Evolutionary conservation across 2,113 vertebrate species (phyloP).

Genomic region (Dermatemys mawii): DNA sequence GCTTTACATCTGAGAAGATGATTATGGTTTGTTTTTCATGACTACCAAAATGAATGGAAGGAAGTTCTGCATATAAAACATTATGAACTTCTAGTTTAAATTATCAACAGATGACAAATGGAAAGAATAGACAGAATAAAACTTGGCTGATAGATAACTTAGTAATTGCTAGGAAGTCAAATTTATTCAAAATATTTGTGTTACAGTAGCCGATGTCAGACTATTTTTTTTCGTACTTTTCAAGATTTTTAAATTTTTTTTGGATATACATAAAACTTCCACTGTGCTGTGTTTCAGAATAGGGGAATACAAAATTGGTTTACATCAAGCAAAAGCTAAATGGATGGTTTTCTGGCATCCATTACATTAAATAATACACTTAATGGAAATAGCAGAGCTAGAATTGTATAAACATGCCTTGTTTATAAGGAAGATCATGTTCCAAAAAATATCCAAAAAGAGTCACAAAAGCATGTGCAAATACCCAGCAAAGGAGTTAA

Average conservation of each 20-base stretch:
- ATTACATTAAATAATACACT: neutral
- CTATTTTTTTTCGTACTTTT: neutral
- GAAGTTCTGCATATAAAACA: neutral
- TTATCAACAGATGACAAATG: neutral
- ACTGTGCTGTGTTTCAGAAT: neutral
- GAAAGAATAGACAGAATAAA: neutral
- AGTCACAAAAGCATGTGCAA: neutral
- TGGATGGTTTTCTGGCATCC: neutral
- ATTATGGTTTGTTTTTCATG: neutral
- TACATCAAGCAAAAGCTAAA: neutral
- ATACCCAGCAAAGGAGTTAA: neutral
- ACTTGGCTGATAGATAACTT: neutral
- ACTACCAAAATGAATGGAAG: neutral
- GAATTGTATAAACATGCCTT: neutral
- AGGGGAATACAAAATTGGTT: neutral
- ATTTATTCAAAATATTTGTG: neutral
- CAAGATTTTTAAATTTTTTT: neutral
- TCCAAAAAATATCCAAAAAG: neutral
- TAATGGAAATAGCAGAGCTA: neutral
- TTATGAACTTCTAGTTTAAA: neutral
- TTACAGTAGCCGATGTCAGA: neutral
- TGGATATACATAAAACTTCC: neutral
- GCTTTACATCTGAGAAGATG: neutral
- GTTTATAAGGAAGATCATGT: neutral
- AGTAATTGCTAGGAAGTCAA: neutral